These are phyloP conservation scores for Copidosoma floridanum DNA, from an alignment of 1,140 invertebrate species.

Conservation along the genomic window DNA sequence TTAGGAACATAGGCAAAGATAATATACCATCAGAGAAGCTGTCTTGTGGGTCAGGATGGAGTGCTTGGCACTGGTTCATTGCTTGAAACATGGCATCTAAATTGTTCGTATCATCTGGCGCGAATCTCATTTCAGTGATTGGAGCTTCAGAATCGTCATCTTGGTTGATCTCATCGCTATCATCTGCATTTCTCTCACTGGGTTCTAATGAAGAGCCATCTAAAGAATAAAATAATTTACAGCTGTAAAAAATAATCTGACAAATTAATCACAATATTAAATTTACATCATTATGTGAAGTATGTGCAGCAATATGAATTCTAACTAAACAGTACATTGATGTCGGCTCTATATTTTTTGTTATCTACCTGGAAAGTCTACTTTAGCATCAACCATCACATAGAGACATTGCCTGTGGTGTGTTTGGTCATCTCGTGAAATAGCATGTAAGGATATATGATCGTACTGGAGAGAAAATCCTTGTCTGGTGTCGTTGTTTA, in stretches of 20 bases:
- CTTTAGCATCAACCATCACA: conserved; percentile 66
- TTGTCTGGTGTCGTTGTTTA: conserved; percentile 58
- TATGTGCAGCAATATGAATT: no score
- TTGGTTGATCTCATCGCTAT: conserved; percentile 29
- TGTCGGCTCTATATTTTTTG: no score
- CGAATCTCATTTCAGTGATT: conserved; percentile 68
- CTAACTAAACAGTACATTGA: no score
- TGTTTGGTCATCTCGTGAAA: conserved; percentile 65
- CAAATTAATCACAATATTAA: no score
- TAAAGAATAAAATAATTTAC: conserved; percentile 11
- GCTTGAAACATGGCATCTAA: conserved; percentile 68
- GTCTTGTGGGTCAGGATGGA: conserved; percentile 66
- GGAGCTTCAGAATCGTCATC: conserved; percentile 54
- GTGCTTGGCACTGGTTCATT: conserved; percentile 68
- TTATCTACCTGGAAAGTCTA: conserved; percentile 58
- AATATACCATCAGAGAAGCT: conserved; percentile 55
- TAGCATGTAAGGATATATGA: conserved; percentile 72
- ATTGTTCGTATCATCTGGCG: conserved; percentile 62
- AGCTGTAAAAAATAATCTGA: no score
- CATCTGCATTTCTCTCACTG: no score
- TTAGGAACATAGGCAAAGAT: background rate
- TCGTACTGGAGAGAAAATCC: conserved; percentile 74
- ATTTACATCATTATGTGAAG: no score
- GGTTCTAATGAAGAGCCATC: background rate
- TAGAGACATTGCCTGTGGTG: conserved; percentile 71